Conservation (phyloP, 2,888 invertebrate species). For the Caenorhabditis sp. region DNA sequence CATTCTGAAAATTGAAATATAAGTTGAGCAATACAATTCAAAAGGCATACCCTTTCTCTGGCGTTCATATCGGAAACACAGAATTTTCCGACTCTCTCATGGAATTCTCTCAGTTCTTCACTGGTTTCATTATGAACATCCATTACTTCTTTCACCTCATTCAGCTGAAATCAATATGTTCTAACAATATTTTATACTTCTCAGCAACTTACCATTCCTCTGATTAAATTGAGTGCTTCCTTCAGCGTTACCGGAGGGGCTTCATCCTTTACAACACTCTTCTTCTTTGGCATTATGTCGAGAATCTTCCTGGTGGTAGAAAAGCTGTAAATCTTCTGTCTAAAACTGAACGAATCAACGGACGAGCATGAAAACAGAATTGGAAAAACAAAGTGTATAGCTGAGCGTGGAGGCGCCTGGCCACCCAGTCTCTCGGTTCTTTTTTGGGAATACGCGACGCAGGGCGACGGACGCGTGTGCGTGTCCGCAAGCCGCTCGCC, state of each 20-base stretch:
- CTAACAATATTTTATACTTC: too few relatives aligned
- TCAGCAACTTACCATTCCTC: too few relatives aligned
- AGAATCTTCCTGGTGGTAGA: too few relatives aligned
- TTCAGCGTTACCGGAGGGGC: too few relatives aligned
- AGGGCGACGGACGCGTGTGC: slow-evolving; percentile 33
- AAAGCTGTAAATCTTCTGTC: too few relatives aligned
- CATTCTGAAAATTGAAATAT: neutral
- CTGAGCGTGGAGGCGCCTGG: neutral
- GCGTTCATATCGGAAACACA: neutral
- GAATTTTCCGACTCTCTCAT: neutral
- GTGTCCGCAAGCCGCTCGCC: slow-evolving; percentile 10
- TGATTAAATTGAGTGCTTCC: too few relatives aligned
- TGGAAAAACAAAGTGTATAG: neutral
- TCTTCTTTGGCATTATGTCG: too few relatives aligned
- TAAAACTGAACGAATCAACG: neutral
- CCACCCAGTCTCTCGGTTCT: neutral
- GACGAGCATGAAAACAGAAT: neutral
- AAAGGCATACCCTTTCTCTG: neutral
- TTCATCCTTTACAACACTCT: too few relatives aligned
- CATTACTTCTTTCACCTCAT: neutral
- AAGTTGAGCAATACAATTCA: neutral
- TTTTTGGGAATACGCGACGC: slow-evolving; percentile 30
- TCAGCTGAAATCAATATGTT: too few relatives aligned
- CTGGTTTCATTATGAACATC: neutral
- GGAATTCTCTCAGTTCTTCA: neutral